Base-by-base conservation (phyloP, 2,113 vertebrate genomes). In the Laterallus jamaicensis region DNA sequence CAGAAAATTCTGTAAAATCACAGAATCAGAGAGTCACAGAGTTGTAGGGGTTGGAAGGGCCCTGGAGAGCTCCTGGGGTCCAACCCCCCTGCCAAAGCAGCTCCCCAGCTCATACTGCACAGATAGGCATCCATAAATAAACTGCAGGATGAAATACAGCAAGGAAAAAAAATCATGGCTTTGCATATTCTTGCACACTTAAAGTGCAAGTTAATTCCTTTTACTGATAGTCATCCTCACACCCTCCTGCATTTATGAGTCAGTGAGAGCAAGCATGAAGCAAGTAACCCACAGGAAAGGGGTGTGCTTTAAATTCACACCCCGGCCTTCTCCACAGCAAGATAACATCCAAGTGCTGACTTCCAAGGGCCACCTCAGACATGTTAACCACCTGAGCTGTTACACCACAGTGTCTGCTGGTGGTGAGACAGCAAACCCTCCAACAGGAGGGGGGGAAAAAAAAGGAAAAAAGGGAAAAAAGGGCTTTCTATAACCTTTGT, bases 381-480 rank as follows among this genome's bases (percentile, higher is more conserved):
- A 29, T 14, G 26, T 56, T 39, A 20, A 60, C n/a, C 68, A 40
- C 8, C 54, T 60, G 15, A 60, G 54, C 32, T 54, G 54, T 40
- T 44, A 69, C 40, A 75, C 56, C 90, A 59, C 58, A 40, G 40
- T n/a, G 35, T 13, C 18, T 26, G n/a, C 37, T 31, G 52, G 24
- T 32, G 54, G 59, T 24, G 70, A 81, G 73, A 40, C 49, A 81
- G 20, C 47, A n/a, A 28, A 32, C 39, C 15, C 52, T 40, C n/a
- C 40, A 29, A 15, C 7, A 2, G 11, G 6, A 19, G 6, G 8
- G 5, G 3, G 4, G 7, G 6, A 19, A 20, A 10, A 52, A 52
- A 52, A 52, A 26, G 22, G 2, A 6, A 9, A 7, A 6, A 32
- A 6, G 12, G 1, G 9, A 13, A 16, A 42, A 25, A 49, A 26